phyloP scores from a whole-genome alignment of 37 sponge, comb jelly and placozoan species.

The Chondrosia reniformis region DNA sequence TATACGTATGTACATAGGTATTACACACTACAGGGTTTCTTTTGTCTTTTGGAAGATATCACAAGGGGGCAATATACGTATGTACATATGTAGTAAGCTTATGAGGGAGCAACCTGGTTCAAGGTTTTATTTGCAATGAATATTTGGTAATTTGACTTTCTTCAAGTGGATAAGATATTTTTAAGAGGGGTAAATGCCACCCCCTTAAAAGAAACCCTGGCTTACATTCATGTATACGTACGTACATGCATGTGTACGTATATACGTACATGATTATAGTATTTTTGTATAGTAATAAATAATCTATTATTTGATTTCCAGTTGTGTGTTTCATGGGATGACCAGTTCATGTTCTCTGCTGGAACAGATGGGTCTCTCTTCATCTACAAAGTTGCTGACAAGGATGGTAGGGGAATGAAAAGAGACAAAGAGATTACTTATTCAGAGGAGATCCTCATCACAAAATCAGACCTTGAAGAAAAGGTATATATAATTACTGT shows the following conservation, averaged over 20 bases:
- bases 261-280: neutral
- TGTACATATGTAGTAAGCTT: conserved; percentile 5
- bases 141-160: no score
- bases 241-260: neutral
- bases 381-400: conserved; percentile 80
- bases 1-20: neutral
- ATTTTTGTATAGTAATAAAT: neutral
- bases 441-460: conserved; percentile 92
- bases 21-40: no score
- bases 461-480: conserved; percentile 92
- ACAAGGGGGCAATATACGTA: no score
- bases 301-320: conserved; percentile 9
- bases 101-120: no score
- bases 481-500: conserved; percentile 44
- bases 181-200: no score
- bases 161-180: no score
- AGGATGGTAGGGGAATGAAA: conserved; percentile 82
- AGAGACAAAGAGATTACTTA: conserved; percentile 81
- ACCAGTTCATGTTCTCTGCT: conserved; percentile 84
- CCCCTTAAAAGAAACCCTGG: neutral
- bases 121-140: no score
- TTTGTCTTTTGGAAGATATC: no score
- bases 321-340: conserved; percentile 88
- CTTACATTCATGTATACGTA: neutral
- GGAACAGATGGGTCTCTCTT: conserved; percentile 87